phyloP scores from a whole-genome alignment of 2,888 invertebrate genomes.

The Lordiphosa andalusiaca region DNA sequence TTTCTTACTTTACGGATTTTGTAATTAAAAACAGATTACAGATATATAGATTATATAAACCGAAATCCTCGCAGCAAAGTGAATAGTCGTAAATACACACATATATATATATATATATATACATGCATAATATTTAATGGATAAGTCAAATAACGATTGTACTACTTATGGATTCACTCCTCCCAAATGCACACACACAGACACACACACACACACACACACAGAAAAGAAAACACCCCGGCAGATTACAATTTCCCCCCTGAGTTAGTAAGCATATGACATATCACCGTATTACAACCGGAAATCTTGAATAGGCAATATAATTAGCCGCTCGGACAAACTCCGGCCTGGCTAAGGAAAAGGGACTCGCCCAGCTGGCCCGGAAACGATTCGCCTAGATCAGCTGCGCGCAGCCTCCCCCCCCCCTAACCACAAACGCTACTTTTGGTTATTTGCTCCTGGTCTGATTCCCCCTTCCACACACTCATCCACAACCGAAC shows the following conservation, averaged over 20 bases:
- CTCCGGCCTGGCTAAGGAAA: not conserved
- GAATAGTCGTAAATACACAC: constrained; percentile 28
- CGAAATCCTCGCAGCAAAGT: constrained; percentile 41
- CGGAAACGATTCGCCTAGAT: no score
- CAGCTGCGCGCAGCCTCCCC: no score
- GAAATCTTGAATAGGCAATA: constrained; percentile 2
- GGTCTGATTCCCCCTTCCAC: constrained; percentile 1
- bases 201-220: not conserved
- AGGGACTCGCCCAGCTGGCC: not conserved
- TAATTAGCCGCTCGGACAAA: constrained; percentile 3
- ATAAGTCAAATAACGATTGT: constrained; percentile 11
- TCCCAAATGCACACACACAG: not conserved
- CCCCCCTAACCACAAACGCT: no score
- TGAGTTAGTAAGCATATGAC: constrained; percentile 27
- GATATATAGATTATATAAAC: constrained; percentile 11
- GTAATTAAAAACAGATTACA: constrained; percentile 15
- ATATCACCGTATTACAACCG: constrained; percentile 29
- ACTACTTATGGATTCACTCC: constrained; percentile 4
- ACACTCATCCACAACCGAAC: constrained; percentile 1
- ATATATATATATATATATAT: constrained; percentile 8
- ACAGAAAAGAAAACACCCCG: not conserved
- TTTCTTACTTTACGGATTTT: constrained; percentile 1
- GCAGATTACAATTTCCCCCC: not conserved
- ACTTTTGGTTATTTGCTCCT: no score
- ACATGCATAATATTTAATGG: constrained; percentile 6